Conservation (phyloP, 2,113 vertebrate genomes). For the Manacus vitellinus region DNA sequence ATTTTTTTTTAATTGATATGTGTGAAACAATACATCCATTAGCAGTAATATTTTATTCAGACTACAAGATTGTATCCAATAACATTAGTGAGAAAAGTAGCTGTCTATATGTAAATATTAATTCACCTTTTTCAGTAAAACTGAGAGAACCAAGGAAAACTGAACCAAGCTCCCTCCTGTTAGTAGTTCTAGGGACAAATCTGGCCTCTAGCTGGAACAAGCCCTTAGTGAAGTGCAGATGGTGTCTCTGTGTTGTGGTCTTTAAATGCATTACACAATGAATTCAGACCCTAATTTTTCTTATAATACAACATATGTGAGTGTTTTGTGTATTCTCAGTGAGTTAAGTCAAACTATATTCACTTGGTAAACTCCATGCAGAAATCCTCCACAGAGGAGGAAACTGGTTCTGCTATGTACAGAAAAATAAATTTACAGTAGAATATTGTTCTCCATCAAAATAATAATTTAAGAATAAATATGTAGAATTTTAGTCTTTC, state of each 20-base stretch:
- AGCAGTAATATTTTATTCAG: neutral
- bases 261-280: neutral
- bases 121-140: neutral
- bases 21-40: neutral
- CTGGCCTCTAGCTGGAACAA: neutral
- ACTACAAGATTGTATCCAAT: neutral
- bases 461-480: neutral
- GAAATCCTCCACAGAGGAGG: neutral
- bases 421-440: neutral
- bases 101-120: neutral
- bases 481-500: neutral
- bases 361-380: neutral
- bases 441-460: neutral
- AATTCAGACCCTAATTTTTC: neutral
- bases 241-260: neutral
- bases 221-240: neutral
- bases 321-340: neutral
- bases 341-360: neutral
- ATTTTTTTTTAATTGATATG: neutral
- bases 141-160: neutral
- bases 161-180: neutral
- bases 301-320: neutral
- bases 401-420: neutral
- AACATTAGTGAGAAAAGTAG: neutral
- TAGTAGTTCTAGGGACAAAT: neutral